Evolutionary conservation across 2,888 invertebrate genomes (phyloP), one percentile per base, ranked within the genome.

Genomic region (Megastigmus dorsalis): DNA sequence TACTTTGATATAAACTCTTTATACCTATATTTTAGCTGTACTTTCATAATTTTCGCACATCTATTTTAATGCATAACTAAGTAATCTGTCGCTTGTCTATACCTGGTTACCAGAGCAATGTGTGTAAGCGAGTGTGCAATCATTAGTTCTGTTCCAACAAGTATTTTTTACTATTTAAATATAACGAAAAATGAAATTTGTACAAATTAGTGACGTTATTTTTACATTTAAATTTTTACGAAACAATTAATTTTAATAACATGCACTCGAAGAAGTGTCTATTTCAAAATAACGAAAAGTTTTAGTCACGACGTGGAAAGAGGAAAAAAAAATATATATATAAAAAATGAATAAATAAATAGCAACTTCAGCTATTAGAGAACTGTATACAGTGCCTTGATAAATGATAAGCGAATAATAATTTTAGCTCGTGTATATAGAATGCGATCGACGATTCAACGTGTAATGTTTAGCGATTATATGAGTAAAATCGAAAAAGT

Each of bases 381-480:
- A 76, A 78, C 78, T 78, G 79, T 78, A 78, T 77, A 74, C 74
- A 80, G 81, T 81, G 81, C 81, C 81, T 81, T 81, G 75, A 54
- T 79, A 80, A 77, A 75, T 70, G 48, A 73, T 80, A 80, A 79
- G 78, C 67, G 62, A 79, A 63, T 73, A 57, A 66, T 78, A 78
- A 75, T 78, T 78, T 77, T 67, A 59, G 77, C 70, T 60, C 26
- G 50, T 74, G 66, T 60, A 71, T 54, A 65, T 65, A 66, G 63
- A 38, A 33, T 55, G 54, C 48, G 41, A 65, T 72, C 50, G 41
- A 72, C 48, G 45, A 75, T 57, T 63, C 36, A 28, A 55, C 28
- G 20, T 69, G 38, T 48, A 65, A 65, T 65, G 57, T 57, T 55
- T 45, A 62, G 57, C 55, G 41, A 74, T n/a, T 74, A 69, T 76